Evolutionary conservation across 2,113 vertebrate genomes (phyloP), one percentile per base, ranked within the genome.

Genomic region (Chrysemys picta): DNA sequence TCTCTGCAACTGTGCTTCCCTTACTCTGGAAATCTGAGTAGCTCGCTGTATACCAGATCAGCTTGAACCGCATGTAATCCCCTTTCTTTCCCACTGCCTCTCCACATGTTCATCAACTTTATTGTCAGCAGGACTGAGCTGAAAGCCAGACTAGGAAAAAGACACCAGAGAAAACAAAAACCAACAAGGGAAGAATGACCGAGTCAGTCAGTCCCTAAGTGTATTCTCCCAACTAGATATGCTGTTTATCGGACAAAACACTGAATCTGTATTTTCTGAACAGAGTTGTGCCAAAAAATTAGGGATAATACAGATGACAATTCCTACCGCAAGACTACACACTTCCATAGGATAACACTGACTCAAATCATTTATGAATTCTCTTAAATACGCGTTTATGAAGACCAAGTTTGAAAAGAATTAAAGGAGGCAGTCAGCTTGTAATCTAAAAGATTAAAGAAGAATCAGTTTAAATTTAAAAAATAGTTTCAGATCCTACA

Each of bases 81-180:
- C 27, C 10, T 11, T 69, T 75, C 85, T 50, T 50, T 29, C 78
- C 87, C 31, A 78, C 49, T 1, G 1, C 57, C 65, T 54, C 49
- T 79, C 65, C 17, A 86, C 35, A 65, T 6, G 49, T 53, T 89
- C 57, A 89, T 87, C 78, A 84, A 57, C 62, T 89, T 38, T 29
- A 72, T 19, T 72, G 84, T 72, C 87, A 96, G 93, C 94, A 93
- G 72, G 47, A 79, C 75, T 85, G 85, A 65, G 72, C 62, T 31
- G 12, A 91, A 29, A 50, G 86, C 9, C 50, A 49, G 50, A 56
- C 81, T 86, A 42, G n/a, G 10, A 65, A 59, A 95, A 80, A 89
- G 52, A 62, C 86, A 94, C 80, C 96, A 93, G 88, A 95, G 80
- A 90, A 95, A 95, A 93, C 86, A 92, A 85, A 80, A 81, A 85